A percentile compares a stretch with the other conserved stretches of the same genome.
These are phyloP conservation scores for Philereme transversata DNA, from an alignment of 2,888 invertebrate species.

Conservation along the genomic window DNA sequence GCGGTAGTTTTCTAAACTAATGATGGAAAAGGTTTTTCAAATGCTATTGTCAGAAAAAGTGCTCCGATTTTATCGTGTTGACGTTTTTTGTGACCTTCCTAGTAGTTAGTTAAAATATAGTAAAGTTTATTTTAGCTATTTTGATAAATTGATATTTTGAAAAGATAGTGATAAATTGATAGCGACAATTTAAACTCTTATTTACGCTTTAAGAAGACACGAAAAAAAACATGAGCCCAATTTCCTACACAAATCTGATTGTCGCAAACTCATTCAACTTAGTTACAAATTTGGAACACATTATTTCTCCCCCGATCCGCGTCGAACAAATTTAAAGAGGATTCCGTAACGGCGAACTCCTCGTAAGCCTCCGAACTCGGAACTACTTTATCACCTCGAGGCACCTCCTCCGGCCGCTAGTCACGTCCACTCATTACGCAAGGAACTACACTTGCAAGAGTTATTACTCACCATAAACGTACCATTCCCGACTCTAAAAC, in stretches of 20 bases:
- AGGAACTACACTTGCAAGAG: conserved; percentile 32
- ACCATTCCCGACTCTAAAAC: neutral
- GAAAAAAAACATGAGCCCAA: conserved; percentile 3
- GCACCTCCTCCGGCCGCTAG: conserved; percentile 23
- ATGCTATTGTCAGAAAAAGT: too few species aligned
- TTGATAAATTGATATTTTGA: too few species aligned
- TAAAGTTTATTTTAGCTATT: too few species aligned
- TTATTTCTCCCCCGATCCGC: conserved; percentile 12
- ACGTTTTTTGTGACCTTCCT: too few species aligned
- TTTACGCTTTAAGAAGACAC: neutral
- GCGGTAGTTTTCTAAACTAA: neutral
- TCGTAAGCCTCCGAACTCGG: conserved; percentile 20
- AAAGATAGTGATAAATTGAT: too few species aligned
- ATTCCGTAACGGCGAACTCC: conserved; percentile 16
- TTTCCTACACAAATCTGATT: conserved; percentile 12
- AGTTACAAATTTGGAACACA: conserved; percentile 26
- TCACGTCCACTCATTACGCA: conserved; percentile 41
- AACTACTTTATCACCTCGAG: conserved; percentile 33
- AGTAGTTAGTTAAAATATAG: too few species aligned
- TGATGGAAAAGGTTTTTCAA: conserved; percentile 1
- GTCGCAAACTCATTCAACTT: conserved; percentile 23
- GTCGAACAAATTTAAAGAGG: conserved; percentile 26
- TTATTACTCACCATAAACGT: conserved; percentile 18
- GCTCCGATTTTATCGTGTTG: too few species aligned
- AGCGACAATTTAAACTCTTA: neutral